phyloP scores from a whole-genome alignment of 2,888 invertebrate species.

The Drosophila lutescens region DNA sequence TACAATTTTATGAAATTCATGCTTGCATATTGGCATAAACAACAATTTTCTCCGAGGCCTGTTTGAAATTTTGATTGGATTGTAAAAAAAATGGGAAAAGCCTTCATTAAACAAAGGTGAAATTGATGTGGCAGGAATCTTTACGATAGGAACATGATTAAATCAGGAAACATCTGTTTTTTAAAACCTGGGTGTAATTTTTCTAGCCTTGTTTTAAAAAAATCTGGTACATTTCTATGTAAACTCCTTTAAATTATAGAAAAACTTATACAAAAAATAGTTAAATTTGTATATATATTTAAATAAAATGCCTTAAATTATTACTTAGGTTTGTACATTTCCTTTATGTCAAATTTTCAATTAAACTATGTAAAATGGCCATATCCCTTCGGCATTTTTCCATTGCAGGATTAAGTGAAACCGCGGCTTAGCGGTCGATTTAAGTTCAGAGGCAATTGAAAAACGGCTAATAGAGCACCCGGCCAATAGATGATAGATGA shows the following conservation, averaged over 20 bases:
- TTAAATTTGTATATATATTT: too few species aligned
- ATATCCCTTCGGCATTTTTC: not conserved
- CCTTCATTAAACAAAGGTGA: slow-evolving; percentile 67
- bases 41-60: slow-evolving; percentile 16
- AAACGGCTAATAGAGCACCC: slow-evolving; percentile 37
- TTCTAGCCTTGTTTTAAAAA: too few species aligned
- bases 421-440: slow-evolving; percentile 45
- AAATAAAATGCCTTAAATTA: not conserved
- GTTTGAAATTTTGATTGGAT: slow-evolving; percentile 63
- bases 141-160: slow-evolving; percentile 16
- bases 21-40: slow-evolving; percentile 51
- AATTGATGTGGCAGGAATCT: slow-evolving; percentile 37
- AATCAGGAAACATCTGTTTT: slow-evolving; percentile 14
- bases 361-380: not conserved
- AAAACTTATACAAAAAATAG: too few species aligned
- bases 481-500: slow-evolving; percentile 67
- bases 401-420: slow-evolving; percentile 32
- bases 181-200: not conserved
- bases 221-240: too few species aligned
- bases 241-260: too few species aligned
- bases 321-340: too few species aligned
- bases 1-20: slow-evolving; percentile 79
- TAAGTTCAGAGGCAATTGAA: slow-evolving; percentile 37
- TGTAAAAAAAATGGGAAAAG: slow-evolving; percentile 53
- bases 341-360: not conserved